Percentiles rank a stretch among this genome's conserved stretches.
Conservation (phyloP, 2,113 vertebrate species). For the Struthidea cinerea region DNA sequence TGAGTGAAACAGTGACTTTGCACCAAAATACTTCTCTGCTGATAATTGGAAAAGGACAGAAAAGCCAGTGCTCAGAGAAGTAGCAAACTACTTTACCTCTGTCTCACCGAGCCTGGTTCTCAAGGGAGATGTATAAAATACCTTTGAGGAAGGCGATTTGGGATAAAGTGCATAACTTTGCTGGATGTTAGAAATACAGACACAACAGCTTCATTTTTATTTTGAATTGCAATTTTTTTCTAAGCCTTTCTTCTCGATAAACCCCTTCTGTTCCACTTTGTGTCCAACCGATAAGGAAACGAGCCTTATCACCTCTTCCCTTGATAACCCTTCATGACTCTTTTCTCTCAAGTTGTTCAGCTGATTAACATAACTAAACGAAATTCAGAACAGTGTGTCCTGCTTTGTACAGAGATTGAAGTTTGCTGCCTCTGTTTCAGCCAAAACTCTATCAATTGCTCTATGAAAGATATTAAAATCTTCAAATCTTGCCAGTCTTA, state of each 20-base stretch:
- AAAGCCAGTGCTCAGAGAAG: neutral
- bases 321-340: neutral
- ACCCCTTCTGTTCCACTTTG: neutral
- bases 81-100: neutral
- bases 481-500: neutral
- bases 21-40: neutral
- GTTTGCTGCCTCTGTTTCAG: neutral
- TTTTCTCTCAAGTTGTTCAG: conserved; percentile 15
- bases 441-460: neutral
- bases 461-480: neutral
- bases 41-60: neutral
- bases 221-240: neutral
- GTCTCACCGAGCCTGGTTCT: neutral
- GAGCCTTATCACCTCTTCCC: conserved; percentile 24
- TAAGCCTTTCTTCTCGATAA: neutral
- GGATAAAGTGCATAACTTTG: neutral
- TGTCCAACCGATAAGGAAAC: neutral
- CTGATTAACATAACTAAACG: neutral
- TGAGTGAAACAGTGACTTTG: neutral
- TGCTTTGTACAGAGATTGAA: neutral
- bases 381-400: neutral
- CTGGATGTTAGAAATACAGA: neutral
- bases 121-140: neutral
- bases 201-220: neutral
- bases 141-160: neutral